phyloP scores from a whole-genome alignment of 2,888 invertebrate species.

The Cinara cedri region DNA sequence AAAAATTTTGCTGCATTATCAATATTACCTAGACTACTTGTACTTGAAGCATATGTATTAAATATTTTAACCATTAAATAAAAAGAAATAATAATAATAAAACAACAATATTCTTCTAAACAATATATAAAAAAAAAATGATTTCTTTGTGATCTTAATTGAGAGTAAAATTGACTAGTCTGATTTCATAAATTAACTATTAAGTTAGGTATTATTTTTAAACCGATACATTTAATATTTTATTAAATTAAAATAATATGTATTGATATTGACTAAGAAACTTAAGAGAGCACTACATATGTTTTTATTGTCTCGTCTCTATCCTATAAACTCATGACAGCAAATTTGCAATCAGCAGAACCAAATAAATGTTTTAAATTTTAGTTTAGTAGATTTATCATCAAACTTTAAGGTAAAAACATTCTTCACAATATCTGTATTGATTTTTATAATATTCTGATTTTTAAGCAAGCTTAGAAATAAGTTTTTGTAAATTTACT shows the following conservation, averaged over 20 bases:
- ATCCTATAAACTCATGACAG: no score
- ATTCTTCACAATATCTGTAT: no score
- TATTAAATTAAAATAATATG: conserved; percentile 30
- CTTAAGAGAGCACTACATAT: no score
- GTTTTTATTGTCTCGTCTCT: no score
- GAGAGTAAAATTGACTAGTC: conserved; percentile 46
- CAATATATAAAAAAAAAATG: conserved; percentile 17
- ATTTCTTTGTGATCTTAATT: background rate
- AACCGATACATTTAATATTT: conserved; percentile 3
- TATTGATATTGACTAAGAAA: conserved; percentile 23
- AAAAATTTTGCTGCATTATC: background rate
- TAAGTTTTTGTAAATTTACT: no score
- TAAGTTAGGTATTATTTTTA: conserved; percentile 17
- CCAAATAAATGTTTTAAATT: no score
- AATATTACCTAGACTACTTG: conserved; percentile 20
- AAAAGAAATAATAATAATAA: conserved; percentile 19
- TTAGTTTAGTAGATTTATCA: no score
- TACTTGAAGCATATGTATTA: conserved; percentile 4
- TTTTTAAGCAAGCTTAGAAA: no score
- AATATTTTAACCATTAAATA: conserved; percentile 17
- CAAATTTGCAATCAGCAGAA: no score
- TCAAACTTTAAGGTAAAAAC: no score
- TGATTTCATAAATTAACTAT: conserved; percentile 20
- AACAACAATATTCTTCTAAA: conserved; percentile 5
- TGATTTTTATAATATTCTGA: no score